Conservation (phyloP, 2,113 vertebrate genomes). For the Rhegmatorhina hoffmannsi region DNA sequence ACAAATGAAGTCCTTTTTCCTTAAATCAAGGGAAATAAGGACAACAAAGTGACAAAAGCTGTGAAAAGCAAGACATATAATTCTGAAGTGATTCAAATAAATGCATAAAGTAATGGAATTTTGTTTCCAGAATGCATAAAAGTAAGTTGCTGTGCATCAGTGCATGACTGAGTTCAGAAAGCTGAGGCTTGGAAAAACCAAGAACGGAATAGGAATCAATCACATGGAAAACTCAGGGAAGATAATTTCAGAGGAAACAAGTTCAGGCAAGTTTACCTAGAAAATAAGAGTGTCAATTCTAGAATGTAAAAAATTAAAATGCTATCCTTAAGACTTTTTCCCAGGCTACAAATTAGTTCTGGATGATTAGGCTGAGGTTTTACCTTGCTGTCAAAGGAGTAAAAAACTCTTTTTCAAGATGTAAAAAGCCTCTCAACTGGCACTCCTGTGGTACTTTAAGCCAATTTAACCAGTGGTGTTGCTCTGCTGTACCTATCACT, state of each 20-base stretch:
- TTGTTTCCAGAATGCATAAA: background rate
- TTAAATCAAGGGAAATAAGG: background rate
- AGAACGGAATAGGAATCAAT: background rate
- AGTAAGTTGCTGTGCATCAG: background rate
- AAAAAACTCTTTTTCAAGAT: background rate
- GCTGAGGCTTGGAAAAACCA: background rate
- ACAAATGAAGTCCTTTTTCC: background rate
- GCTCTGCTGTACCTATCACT: background rate
- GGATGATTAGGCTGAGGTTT: background rate
- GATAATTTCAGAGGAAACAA: background rate
- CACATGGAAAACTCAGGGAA: background rate
- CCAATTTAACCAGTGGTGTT: background rate
- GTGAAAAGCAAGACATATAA: background rate
- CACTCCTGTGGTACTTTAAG: background rate
- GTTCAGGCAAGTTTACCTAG: background rate
- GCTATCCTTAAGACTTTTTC: background rate
- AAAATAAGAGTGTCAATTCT: background rate
- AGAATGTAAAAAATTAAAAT: background rate
- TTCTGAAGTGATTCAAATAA: background rate
- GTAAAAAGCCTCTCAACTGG: background rate
- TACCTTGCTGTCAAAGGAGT: background rate
- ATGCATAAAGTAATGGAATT: background rate
- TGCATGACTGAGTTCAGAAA: background rate
- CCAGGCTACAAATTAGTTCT: slow-evolving; percentile 26
- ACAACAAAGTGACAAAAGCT: background rate